Evolutionary conservation across 1,140 invertebrate genomes (phyloP), one percentile per base, ranked within the genome.

Genomic region (Panagrolaimus sp.): DNA sequence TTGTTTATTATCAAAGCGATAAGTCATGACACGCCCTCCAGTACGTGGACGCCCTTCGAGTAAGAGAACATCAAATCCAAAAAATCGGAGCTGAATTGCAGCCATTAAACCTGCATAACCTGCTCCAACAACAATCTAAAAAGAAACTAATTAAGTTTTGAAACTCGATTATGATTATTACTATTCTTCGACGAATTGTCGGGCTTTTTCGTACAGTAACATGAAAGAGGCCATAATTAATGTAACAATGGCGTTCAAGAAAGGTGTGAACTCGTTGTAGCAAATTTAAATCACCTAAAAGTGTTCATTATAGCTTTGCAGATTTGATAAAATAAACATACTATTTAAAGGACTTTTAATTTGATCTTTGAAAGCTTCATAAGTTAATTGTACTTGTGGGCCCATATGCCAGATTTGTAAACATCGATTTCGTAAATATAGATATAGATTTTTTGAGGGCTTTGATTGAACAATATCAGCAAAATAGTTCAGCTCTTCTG

Each of bases 391-490:
- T 74, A 91, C 88, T 79, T 94, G 94, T 0, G 94, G 92, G 87
- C 96, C 94, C 80, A 96, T 92, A 63, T 97, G 87, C 95, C 95
- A 98, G 78, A 96, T 87, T 85, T 96, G 93, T n/a, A 98, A 85
- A 86, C 90, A 76, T 83, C 70, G 85, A 84, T 62, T 85, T 82
- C 74, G 84, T 83, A 43, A 81, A 82, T 71, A 79, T 1, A 79
- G 58, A 47, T 76, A 76, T 5, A 74, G 21, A 21, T 71, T 68
- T 15, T 62, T 44, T 38, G 70, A 55, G 5, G 72, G 47, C 32
- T 76, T 52, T 52, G 44, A 43, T 15, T 32, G 70, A 14, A 43
- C 55, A 21, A 70, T 52, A 32, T 79, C 71, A n/a, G 73, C 43
- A 38, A 76, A 77, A 24, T 76, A 44, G 15, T 85, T 84, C 47